Evolutionary conservation across 2,797 vertebrate species (phyloP).

Genomic region (Periophthalmus magnuspinnatus): DNA sequence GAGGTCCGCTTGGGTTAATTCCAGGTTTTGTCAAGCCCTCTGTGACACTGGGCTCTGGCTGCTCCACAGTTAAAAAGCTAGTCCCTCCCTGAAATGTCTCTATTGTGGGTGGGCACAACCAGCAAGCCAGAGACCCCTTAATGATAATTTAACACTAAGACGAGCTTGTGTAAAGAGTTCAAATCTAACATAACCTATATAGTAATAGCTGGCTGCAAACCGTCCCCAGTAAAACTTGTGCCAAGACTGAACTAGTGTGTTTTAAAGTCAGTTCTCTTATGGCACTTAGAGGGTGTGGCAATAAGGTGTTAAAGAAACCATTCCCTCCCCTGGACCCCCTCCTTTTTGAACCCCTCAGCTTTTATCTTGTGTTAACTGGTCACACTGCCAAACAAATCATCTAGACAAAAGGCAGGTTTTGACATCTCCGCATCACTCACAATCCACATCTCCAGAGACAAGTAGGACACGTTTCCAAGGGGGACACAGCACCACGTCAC

Average conservation of each 20-base stretch:
- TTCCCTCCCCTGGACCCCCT: not conserved
- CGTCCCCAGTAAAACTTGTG: constrained; percentile 18
- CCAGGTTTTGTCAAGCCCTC: constrained; percentile 63
- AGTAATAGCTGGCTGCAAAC: not conserved
- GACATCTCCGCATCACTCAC: constrained; percentile 55
- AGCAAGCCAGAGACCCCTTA: constrained; percentile 22
- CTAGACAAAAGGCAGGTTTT: constrained; percentile 57
- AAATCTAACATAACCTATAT: not conserved
- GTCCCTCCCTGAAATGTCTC: constrained; percentile 61
- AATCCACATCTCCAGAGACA: constrained; percentile 60
- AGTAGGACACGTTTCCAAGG: constrained; percentile 38
- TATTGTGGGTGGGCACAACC: constrained; percentile 63
- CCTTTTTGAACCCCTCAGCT: constrained; percentile 14
- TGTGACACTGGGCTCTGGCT: constrained; percentile 45
- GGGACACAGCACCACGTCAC: constrained; percentile 3
- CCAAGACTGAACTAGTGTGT: constrained; percentile 56
- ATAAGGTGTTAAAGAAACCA: constrained; percentile 50
- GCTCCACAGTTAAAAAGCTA: constrained; percentile 58
- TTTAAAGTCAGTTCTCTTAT: constrained; percentile 57
- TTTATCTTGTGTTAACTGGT: constrained; percentile 55
- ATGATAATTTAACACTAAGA: constrained; percentile 30
- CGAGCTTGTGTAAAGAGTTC: constrained; percentile 1
- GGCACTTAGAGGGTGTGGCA: constrained; percentile 55
- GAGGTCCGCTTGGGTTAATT: constrained; percentile 32
- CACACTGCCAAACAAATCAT: constrained; percentile 73